phyloP scores from a whole-genome alignment of 1,140 invertebrate genomes.

The Drosophila arawakana region DNA sequence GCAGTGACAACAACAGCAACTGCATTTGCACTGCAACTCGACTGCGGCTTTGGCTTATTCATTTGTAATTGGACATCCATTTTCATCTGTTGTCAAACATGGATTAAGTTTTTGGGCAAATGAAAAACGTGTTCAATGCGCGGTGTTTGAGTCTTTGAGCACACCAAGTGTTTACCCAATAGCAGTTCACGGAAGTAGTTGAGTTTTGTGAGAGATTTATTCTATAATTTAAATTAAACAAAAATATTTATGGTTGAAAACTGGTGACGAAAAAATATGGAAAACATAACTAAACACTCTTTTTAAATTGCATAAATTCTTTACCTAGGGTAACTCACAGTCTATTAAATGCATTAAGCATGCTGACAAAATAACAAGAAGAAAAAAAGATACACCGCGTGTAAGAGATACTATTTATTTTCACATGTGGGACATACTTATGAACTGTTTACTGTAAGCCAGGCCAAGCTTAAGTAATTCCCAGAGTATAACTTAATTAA shows the following conservation, averaged over 20 bases:
- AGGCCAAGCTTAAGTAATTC: slow-evolving; percentile 61
- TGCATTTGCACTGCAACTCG: background rate
- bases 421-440: slow-evolving; percentile 43
- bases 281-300: no score
- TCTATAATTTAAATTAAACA: no score
- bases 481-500: slow-evolving; percentile 75
- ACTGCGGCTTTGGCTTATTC: slow-evolving; percentile 65
- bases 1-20: background rate
- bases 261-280: no score
- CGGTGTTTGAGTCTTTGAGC: slow-evolving; percentile 34
- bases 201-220: no score
- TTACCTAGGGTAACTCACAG: background rate
- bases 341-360: background rate
- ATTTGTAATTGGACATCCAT: slow-evolving; percentile 46
- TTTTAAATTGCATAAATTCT: background rate
- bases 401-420: slow-evolving; percentile 52
- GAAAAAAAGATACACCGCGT: background rate
- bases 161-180: background rate
- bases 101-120: slow-evolving; percentile 26
- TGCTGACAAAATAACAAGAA: background rate
- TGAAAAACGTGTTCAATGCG: slow-evolving; percentile 49
- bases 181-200: background rate
- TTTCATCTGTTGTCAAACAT: slow-evolving; percentile 26
- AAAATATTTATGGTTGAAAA: no score
- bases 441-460: slow-evolving; percentile 77